Evolutionary conservation across 2,888 invertebrate species (phyloP).

Genomic region (Dexiosoma caninum): DNA sequence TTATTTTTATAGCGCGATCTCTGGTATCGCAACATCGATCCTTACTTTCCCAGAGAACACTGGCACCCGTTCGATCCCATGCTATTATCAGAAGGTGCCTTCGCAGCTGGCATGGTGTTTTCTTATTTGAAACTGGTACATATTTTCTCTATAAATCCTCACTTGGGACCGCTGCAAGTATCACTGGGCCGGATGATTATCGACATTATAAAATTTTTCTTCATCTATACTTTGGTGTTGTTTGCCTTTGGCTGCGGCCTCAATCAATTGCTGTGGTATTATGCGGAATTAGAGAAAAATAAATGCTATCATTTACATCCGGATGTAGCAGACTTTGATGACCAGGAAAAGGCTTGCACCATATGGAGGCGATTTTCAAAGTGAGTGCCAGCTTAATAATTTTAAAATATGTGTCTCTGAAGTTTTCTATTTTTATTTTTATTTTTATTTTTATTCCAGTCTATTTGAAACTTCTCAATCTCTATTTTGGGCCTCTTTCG

Average conservation of each 20-base stretch:
- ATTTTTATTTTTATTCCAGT: conserved; percentile 79
- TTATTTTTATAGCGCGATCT: conserved; percentile 81
- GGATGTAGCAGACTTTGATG: conserved; percentile 90
- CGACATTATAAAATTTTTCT: conserved; percentile 97
- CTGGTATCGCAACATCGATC: conserved; percentile 83
- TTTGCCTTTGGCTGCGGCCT: conserved; percentile 98
- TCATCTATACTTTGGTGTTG: conserved; percentile 93
- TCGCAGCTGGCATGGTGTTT: conserved; percentile 98
- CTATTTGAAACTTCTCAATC: conserved; percentile 98
- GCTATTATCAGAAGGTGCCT: conserved; percentile 93
- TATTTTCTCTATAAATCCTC: conserved; percentile 97
- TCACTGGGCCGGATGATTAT: conserved; percentile 95
- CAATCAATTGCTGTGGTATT: conserved; percentile 95
- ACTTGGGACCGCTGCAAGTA: conserved; percentile 94
- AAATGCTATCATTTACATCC: conserved; percentile 88
- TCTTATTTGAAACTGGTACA: conserved; percentile 96
- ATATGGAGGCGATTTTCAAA: conserved; percentile 94
- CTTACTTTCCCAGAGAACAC: conserved; percentile 91
- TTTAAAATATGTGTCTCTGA: background rate
- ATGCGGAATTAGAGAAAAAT: conserved; percentile 91
- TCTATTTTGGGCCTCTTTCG: conserved; percentile 98
- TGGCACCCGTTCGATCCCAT: conserved; percentile 98
- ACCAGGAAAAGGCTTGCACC: conserved; percentile 88
- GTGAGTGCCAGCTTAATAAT: conserved; percentile 78
- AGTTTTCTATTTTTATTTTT: background rate